A percentile compares a stretch with the other conserved stretches of the same genome.
phyloP scores from a whole-genome alignment of 2,113 vertebrate species.

The Alaudala cheleensis region DNA sequence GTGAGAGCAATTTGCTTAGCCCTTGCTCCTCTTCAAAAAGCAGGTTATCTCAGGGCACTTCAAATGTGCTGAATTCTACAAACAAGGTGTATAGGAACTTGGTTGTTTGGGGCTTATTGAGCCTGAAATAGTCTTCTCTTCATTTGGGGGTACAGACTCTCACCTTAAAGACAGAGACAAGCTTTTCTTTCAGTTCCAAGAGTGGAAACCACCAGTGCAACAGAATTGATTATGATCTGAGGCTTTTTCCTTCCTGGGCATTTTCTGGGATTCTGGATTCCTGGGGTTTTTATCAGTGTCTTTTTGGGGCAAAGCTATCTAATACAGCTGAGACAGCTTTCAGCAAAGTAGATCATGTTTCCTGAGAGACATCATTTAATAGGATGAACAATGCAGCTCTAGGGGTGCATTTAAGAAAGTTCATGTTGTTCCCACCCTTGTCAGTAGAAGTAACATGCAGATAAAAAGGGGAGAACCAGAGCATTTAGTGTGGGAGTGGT shows the following conservation, averaged over 20 bases:
- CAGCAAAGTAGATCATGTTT: neutral
- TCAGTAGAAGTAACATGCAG: neutral
- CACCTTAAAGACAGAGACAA: neutral
- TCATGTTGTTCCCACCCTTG: neutral
- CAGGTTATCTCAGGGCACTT: neutral
- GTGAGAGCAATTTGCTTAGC: neutral
- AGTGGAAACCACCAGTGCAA: neutral
- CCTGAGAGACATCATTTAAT: neutral
- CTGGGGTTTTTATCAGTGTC: neutral
- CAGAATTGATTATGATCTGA: neutral
- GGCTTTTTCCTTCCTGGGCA: neutral
- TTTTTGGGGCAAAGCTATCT: neutral
- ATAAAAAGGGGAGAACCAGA: neutral
- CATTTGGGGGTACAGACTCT: neutral
- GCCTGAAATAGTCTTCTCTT: neutral
- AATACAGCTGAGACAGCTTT: neutral
- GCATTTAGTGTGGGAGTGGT: neutral
- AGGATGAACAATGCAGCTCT: neutral
- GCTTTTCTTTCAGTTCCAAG: rapidly evolving
- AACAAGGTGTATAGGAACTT: too few relatives aligned
- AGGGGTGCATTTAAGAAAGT: neutral
- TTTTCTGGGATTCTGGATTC: neutral
- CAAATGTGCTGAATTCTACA: neutral
- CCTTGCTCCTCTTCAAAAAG: neutral
- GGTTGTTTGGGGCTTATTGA: neutral